Conservation (phyloP, 2,888 invertebrate genomes). For the Doris montereyensis region DNA sequence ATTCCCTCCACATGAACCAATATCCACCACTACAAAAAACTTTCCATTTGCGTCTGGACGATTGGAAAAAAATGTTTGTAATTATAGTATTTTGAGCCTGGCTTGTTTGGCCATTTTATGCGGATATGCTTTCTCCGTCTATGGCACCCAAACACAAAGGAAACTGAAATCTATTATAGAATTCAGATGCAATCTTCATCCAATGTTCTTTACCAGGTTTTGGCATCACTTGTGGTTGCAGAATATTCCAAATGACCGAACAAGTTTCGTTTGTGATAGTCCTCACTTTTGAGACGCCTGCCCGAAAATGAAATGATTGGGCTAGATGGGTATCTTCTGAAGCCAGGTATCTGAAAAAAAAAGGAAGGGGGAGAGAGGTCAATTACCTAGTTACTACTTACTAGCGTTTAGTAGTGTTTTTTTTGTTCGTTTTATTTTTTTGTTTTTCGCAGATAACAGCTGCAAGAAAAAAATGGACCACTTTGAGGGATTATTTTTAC, state of each 20-base stretch:
- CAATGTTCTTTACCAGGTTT: constrained; percentile 15
- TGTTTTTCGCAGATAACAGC: no score
- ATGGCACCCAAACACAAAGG: no score
- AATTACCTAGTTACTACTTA: no score
- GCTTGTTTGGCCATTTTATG: background rate
- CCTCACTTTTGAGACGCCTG: no score
- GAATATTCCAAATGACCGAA: no score
- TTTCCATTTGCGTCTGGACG: constrained; percentile 23
- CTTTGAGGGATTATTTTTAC: no score
- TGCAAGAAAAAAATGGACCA: no score
- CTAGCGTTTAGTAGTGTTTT: no score
- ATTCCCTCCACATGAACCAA: constrained; percentile 21
- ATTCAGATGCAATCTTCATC: constrained; percentile 6
- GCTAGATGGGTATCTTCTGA: constrained; percentile 3
- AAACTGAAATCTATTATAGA: constrained; percentile 18
- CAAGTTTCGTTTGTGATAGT: no score
- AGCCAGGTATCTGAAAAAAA: constrained; percentile 25
- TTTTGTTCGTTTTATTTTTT: no score
- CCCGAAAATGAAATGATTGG: constrained; percentile 24
- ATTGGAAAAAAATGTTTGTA: constrained; percentile 23
- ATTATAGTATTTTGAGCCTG: constrained; percentile 4
- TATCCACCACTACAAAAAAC: constrained; percentile 5
- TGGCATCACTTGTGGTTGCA: constrained; percentile 25
- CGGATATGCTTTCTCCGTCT: constrained; percentile 1
- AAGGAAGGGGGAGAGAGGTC: no score